Evolutionary conservation across 2,797 vertebrate genomes (phyloP).

Genomic region (Brachyrhaphis roseni): DNA sequence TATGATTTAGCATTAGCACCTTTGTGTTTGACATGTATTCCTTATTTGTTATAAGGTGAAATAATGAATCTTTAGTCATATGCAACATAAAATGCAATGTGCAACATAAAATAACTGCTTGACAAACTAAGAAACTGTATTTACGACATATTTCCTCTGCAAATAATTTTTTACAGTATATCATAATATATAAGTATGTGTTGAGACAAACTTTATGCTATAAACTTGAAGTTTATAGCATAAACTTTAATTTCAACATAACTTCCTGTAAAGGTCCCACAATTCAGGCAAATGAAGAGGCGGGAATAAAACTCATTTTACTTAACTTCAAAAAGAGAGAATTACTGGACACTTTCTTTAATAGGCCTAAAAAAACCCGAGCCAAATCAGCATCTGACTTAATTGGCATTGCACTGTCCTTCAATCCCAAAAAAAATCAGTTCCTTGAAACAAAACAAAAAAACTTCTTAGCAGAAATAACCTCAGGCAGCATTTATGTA

Average conservation of each 20-base stretch:
- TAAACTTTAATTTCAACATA: background rate
- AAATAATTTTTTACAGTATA: background rate
- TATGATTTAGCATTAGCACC: too few relatives aligned
- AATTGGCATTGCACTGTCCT: slow-evolving; percentile 33
- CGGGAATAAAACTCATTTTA: background rate
- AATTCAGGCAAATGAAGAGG: background rate
- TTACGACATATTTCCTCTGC: background rate
- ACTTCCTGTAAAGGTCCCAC: background rate
- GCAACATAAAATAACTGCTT: background rate
- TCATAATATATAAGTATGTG: background rate
- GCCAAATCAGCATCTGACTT: slow-evolving; percentile 37
- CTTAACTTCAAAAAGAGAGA: background rate
- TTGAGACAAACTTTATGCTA: background rate
- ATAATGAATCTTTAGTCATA: background rate
- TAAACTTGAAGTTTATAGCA: background rate
- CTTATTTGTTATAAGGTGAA: background rate
- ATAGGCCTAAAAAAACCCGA: slow-evolving; percentile 37
- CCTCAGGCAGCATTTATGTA: background rate
- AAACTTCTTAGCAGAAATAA: background rate
- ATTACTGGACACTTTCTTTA: slow-evolving; percentile 29
- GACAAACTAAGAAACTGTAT: background rate
- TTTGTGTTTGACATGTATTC: background rate
- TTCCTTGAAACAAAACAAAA: background rate
- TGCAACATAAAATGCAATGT: background rate
- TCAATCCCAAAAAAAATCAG: slow-evolving; percentile 27